Evolutionary conservation across 2,888 invertebrate genomes (phyloP).

Genomic region (Cyclophora albipunctata): DNA sequence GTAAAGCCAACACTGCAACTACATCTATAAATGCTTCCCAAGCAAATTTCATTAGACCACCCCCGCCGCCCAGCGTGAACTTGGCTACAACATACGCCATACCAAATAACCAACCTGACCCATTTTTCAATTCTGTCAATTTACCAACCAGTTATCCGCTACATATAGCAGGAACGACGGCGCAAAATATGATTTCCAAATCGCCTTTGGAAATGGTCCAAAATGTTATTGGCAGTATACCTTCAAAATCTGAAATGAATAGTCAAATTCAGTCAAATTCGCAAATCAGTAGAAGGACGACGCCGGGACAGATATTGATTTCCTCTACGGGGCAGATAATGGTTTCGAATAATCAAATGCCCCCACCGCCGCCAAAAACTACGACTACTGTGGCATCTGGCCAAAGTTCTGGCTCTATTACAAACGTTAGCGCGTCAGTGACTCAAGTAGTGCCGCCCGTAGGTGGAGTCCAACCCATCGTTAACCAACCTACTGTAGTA

Average conservation of each 20-base stretch:
- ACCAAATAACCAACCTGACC: slow-evolving; percentile 66
- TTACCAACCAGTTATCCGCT: slow-evolving; percentile 61
- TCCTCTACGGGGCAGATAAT: slow-evolving; percentile 85
- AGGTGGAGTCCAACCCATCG: slow-evolving; percentile 78
- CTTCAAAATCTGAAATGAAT: slow-evolving; percentile 53
- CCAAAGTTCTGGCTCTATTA: slow-evolving; percentile 76
- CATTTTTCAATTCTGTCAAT: slow-evolving; percentile 65
- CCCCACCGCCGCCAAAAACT: slow-evolving; percentile 78
- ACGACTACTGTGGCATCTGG: slow-evolving; percentile 76
- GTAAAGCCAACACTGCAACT: slow-evolving; percentile 83
- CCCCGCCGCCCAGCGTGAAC: slow-evolving; percentile 60
- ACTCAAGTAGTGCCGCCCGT: slow-evolving; percentile 80
- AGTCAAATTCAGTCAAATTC: slow-evolving; percentile 52
- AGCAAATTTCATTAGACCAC: slow-evolving; percentile 57
- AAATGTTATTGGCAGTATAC: slow-evolving; percentile 82
- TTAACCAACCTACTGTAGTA: slow-evolving; percentile 85
- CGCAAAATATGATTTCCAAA: slow-evolving; percentile 70
- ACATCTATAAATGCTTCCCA: slow-evolving; percentile 82
- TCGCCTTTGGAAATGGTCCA: slow-evolving; percentile 87
- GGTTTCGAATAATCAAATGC: slow-evolving; percentile 79
- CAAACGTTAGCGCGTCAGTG: slow-evolving; percentile 79
- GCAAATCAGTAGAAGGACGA: slow-evolving; percentile 41
- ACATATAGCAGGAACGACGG: slow-evolving; percentile 66
- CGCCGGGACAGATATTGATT: slow-evolving; percentile 82
- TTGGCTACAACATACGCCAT: slow-evolving; percentile 61